A percentile compares a stretch with the other conserved stretches of the same genome.
Evolutionary conservation across 2,113 vertebrate species (phyloP).

Genomic region (Chionomys nivalis): DNA sequence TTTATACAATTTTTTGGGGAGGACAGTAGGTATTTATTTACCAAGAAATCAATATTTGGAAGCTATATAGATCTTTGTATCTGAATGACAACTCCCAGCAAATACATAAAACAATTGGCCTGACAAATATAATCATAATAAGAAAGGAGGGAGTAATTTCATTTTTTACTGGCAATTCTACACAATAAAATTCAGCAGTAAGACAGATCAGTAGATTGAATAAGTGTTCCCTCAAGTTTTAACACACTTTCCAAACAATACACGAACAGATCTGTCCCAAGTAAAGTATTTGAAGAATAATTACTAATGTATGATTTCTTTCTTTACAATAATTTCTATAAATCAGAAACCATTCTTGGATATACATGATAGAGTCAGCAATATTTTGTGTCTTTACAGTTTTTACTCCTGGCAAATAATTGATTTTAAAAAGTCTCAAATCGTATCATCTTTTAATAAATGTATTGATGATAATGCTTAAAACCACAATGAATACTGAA

Average conservation of each 20-base stretch:
- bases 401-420: slow-evolving; percentile 1
- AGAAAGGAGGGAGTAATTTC: neutral
- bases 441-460: slow-evolving; percentile 20
- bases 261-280: neutral
- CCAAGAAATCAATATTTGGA: slow-evolving; percentile 71
- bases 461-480: neutral
- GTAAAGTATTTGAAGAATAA: neutral
- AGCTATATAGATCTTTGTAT: slow-evolving; percentile 60
- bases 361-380: neutral
- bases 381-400: neutral
- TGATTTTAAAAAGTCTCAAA: neutral
- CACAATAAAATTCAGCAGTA: slow-evolving; percentile 52
- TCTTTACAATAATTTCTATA: slow-evolving; percentile 11
- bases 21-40: slow-evolving; percentile 16
- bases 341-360: neutral
- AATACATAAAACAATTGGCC: slow-evolving; percentile 60
- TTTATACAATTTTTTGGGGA: neutral
- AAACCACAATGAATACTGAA: slow-evolving; percentile 10
- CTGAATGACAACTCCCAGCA: slow-evolving; percentile 69
- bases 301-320: neutral
- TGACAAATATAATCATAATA: slow-evolving; percentile 61
- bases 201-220: slow-evolving; percentile 48
- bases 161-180: slow-evolving; percentile 11
- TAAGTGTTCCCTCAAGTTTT: slow-evolving; percentile 47
- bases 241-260: slow-evolving; percentile 33